Conservation (phyloP, 2,888 invertebrate species). For the Drosophila stalkeri region DNA sequence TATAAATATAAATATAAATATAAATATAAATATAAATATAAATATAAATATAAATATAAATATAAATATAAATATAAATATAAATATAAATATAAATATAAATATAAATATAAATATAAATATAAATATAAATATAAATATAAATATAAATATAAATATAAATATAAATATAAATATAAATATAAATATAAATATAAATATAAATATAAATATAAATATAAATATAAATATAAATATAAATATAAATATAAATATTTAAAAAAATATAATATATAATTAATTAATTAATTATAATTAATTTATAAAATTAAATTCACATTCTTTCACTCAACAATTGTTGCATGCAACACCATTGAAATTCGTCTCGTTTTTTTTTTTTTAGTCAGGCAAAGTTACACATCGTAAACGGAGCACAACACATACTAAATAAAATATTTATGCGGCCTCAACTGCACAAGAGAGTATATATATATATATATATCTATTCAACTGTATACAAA, state of each 20-base stretch:
- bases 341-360: slow-evolving; percentile 19
- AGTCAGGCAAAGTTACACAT: slow-evolving; percentile 64
- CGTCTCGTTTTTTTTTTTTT: slow-evolving; percentile 40
- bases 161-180: too few relatives aligned
- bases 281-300: neutral
- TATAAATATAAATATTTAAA: neutral
- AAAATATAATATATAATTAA: neutral
- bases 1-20: slow-evolving; percentile 1
- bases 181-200: too few relatives aligned
- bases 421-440: slow-evolving; percentile 78
- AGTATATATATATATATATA: slow-evolving; percentile 12
- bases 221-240: too few relatives aligned
- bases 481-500: slow-evolving; percentile 3
- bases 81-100: slow-evolving; percentile 1
- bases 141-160: too few relatives aligned
- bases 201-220: too few relatives aligned
- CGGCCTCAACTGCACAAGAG: slow-evolving; percentile 33
- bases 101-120: neutral
- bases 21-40: neutral
- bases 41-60: neutral
- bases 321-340: slow-evolving; percentile 34
- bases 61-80: neutral
- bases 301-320: neutral
- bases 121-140: too few relatives aligned
- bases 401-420: slow-evolving; percentile 74